phyloP scores from a whole-genome alignment of 1,140 invertebrate species.

The Delia radicum region DNA sequence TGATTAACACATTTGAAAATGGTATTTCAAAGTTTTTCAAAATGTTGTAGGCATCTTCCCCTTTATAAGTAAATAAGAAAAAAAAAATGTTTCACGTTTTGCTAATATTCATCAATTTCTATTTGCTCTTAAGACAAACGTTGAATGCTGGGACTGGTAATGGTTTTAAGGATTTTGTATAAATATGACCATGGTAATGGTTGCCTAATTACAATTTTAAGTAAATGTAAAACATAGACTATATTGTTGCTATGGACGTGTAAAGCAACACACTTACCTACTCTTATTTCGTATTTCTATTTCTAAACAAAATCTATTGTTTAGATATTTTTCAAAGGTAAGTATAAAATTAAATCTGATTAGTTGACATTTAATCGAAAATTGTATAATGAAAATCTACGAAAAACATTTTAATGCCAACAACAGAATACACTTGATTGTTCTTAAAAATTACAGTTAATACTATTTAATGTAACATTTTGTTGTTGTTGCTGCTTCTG shows the following conservation, averaged over 20 bases:
- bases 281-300: background rate
- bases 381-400: background rate
- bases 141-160: background rate
- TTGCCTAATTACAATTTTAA: background rate
- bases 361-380: conserved; percentile 24
- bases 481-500: background rate
- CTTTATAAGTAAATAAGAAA: too few species aligned
- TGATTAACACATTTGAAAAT: too few species aligned
- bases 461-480: too few species aligned
- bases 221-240: background rate
- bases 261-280: background rate
- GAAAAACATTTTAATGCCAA: background rate
- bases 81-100: background rate
- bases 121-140: background rate
- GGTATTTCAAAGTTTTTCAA: too few species aligned
- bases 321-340: background rate
- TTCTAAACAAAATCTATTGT: background rate
- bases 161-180: background rate
- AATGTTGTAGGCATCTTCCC: too few species aligned
- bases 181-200: background rate
- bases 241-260: background rate
- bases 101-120: background rate
- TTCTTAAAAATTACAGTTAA: too few species aligned
- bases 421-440: background rate
- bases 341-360: conserved; percentile 8